Conservation (phyloP, 2,797 vertebrate genomes). For the Acropternis orthonyx region DNA sequence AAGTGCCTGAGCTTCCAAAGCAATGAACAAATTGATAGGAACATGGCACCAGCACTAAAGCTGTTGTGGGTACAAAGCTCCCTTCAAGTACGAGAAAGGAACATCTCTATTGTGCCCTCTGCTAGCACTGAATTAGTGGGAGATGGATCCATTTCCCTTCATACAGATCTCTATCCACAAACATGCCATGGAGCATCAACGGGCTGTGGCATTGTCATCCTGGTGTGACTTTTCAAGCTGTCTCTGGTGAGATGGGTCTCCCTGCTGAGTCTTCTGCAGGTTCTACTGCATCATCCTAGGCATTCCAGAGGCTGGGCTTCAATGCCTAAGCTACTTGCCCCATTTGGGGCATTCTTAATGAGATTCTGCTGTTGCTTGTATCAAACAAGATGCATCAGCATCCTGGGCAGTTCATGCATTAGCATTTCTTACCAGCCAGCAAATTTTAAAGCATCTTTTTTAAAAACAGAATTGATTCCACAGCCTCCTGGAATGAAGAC, state of each 20-base stretch:
- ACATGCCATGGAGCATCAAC: accelerated
- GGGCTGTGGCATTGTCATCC: not conserved
- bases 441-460: not conserved
- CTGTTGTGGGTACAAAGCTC: not conserved
- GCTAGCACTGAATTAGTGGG: not conserved
- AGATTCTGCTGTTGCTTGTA: not conserved
- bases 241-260: not conserved
- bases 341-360: not conserved
- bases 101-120: not conserved
- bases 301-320: not conserved
- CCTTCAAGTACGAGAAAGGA: not conserved
- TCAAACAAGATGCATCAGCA: not conserved
- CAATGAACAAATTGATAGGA: not conserved
- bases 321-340: not conserved
- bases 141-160: not conserved
- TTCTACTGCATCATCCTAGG: not conserved
- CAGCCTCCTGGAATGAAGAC: not conserved
- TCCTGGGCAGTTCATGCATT: not conserved
- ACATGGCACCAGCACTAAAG: not conserved
- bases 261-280: not conserved
- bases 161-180: not conserved
- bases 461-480: not conserved
- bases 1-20: not conserved
- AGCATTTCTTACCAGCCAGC: not conserved
- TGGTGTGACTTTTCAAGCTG: not conserved